These are phyloP conservation scores for Pluvialis apricaria DNA, from an alignment of 2,113 vertebrate genomes.

Conservation along the genomic window DNA sequence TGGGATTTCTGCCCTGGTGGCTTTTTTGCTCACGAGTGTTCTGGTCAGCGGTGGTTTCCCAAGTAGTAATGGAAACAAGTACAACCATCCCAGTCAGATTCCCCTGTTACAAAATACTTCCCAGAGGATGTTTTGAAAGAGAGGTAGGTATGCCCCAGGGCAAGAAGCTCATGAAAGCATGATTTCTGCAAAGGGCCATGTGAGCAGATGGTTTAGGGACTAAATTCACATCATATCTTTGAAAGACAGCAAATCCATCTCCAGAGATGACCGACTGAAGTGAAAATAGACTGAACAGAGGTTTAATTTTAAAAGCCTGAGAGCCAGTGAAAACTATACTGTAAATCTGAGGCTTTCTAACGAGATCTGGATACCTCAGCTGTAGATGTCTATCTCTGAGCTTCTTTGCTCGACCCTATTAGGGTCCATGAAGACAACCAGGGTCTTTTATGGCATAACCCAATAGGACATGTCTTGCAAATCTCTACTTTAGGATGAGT, in stretches of 20 bases:
- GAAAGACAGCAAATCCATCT: neutral
- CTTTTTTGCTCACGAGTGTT: neutral
- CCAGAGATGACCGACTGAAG: neutral
- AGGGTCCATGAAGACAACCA: neutral
- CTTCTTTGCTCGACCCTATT: neutral
- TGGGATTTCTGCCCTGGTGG: neutral
- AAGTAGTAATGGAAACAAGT: neutral
- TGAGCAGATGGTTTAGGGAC: neutral
- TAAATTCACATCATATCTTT: neutral
- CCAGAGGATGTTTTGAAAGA: neutral
- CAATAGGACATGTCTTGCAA: neutral
- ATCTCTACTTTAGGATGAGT: neutral
- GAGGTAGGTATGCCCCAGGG: neutral
- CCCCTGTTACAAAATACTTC: neutral
- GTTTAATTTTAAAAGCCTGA: neutral
- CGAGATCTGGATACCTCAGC: neutral
- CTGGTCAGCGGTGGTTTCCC: neutral
- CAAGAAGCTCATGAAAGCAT: neutral
- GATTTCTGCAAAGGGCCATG: neutral
- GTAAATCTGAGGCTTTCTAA: neutral
- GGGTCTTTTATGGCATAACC: neutral
- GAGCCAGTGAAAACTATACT: neutral
- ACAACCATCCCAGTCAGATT: neutral
- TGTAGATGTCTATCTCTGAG: neutral
- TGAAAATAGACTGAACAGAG: neutral